phyloP scores from a whole-genome alignment of 2,113 vertebrate genomes.

The Dermatemys mawii region DNA sequence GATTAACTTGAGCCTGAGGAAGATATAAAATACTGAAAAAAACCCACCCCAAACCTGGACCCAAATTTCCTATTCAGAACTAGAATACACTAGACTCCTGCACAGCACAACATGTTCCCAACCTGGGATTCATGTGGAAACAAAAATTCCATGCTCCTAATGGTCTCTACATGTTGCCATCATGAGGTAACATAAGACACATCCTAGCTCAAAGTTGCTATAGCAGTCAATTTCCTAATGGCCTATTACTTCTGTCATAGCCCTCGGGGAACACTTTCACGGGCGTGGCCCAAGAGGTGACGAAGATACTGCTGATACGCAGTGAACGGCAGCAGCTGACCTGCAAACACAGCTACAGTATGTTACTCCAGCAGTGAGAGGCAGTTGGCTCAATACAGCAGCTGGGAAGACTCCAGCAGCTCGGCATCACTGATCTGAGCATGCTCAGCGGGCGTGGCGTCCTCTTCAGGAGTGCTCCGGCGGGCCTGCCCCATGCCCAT shows the following conservation, averaged over 20 bases:
- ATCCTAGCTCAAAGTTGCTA: slow-evolving; percentile 8
- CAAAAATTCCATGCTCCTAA: slow-evolving; percentile 15
- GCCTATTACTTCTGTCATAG: not conserved
- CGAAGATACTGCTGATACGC: not conserved
- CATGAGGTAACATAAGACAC: not conserved
- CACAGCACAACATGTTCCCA: not conserved
- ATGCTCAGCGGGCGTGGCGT: rapidly evolving
- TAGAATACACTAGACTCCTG: not conserved
- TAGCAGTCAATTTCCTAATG: not conserved
- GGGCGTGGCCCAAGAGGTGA: not conserved
- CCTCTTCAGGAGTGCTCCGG: slow-evolving; percentile 79
- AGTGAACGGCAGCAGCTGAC: not conserved
- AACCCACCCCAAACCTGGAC: not conserved
- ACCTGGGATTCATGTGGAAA: not conserved
- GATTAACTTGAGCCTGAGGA: not conserved
- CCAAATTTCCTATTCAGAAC: slow-evolving; percentile 14
- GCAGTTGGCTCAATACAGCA: not conserved
- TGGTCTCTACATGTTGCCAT: not conserved
- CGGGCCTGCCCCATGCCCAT: slow-evolving; percentile 82
- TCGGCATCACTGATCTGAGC: rapidly evolving
- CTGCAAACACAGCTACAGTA: not conserved
- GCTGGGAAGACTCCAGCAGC: slow-evolving; percentile 38
- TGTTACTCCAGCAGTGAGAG: not conserved
- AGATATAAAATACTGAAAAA: not conserved
- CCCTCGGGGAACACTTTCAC: not conserved